Percentiles rank a stretch among this genome's conserved stretches.
Conservation (phyloP, 2,113 vertebrate genomes). For the Sphyrna mokarran region DNA sequence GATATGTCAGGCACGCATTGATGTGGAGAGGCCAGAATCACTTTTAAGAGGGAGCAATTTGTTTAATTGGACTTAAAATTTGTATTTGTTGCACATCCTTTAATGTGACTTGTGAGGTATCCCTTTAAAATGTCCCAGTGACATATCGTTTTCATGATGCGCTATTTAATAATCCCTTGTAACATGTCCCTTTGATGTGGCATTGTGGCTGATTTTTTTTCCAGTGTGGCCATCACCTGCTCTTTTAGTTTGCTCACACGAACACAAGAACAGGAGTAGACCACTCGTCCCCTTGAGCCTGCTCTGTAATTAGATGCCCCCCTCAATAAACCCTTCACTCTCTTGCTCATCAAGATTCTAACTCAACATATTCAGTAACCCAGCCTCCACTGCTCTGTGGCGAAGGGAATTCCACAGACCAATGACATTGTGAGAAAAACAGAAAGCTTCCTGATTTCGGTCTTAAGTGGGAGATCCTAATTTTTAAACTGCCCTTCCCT, state of each 20-base stretch:
- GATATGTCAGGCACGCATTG: background rate
- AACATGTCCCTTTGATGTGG: background rate
- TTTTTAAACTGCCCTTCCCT: no score
- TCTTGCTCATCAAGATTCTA: no score
- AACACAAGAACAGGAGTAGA: no score
- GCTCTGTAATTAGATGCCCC: no score
- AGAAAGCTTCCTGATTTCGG: no score
- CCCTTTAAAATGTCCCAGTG: background rate
- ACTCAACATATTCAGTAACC: no score
- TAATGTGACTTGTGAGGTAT: background rate
- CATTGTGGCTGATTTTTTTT: background rate
- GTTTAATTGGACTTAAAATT: background rate
- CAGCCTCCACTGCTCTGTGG: no score
- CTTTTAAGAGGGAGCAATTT: background rate
- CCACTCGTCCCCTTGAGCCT: no score
- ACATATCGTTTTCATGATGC: background rate
- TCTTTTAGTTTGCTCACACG: background rate
- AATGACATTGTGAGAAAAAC: no score
- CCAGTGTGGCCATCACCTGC: background rate
- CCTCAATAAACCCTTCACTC: no score
- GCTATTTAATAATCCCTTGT: background rate
- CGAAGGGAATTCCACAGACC: no score
- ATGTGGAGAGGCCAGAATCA: background rate
- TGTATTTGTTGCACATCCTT: background rate
- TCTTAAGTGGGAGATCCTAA: no score